Evolutionary conservation across 2,113 vertebrate species (phyloP).

Genomic region (Otus sunia): DNA sequence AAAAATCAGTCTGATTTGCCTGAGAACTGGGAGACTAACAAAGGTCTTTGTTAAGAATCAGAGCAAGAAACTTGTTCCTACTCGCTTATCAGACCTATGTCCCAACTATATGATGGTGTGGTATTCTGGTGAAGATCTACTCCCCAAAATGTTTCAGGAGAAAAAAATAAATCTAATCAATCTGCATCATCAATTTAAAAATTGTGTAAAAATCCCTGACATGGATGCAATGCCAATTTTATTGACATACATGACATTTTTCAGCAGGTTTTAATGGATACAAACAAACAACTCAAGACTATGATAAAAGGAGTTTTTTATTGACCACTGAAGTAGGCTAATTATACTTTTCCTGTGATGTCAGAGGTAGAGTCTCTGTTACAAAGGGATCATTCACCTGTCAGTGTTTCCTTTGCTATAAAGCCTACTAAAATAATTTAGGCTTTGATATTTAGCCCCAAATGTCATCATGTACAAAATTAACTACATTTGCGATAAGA

Average conservation of each 20-base stretch:
- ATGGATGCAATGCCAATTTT: not conserved
- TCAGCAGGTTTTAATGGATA: not conserved
- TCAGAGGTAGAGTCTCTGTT: not conserved
- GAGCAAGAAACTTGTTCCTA: not conserved
- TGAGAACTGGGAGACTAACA: not conserved
- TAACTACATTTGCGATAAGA: not conserved
- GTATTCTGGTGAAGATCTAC: not conserved
- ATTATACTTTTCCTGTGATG: not conserved
- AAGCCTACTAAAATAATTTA: not conserved
- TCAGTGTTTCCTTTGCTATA: not conserved
- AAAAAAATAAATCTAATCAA: not conserved
- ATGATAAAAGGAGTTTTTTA: conserved; percentile 23
- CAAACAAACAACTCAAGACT: not conserved
- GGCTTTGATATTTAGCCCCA: not conserved
- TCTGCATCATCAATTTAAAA: not conserved
- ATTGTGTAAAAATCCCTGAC: not conserved
- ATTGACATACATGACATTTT: conserved; percentile 1
- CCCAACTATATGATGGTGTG: not conserved
- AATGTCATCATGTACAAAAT: not conserved
- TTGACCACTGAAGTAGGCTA: not conserved
- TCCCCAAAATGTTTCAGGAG: not conserved
- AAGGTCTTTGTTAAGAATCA: not conserved
- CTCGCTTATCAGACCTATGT: not conserved
- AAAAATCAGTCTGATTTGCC: not conserved
- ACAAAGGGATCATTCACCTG: not conserved